phyloP scores from a whole-genome alignment of 2,113 vertebrate genomes.

The Buteo buteo region DNA sequence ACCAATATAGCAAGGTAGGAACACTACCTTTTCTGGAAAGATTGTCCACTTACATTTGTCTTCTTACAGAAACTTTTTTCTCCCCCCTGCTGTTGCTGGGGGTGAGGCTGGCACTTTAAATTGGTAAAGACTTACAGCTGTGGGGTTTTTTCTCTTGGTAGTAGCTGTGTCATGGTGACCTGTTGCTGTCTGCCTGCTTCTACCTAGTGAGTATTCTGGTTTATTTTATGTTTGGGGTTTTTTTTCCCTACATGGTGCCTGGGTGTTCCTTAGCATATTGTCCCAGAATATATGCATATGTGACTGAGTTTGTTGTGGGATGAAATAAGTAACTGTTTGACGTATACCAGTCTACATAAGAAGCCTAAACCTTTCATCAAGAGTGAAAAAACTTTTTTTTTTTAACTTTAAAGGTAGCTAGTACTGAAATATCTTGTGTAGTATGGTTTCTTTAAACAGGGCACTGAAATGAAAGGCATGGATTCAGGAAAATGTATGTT shows the following conservation, averaged over 20 bases:
- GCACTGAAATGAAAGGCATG: background rate
- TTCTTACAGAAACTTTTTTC: background rate
- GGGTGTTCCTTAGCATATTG: background rate
- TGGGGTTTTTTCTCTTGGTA: background rate
- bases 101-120: background rate
- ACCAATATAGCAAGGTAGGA: background rate
- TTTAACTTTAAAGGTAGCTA: background rate
- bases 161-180: background rate
- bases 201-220: background rate
- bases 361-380: background rate
- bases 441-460: background rate
- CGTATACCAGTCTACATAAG: background rate
- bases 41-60: background rate
- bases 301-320: background rate
- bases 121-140: background rate
- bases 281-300: background rate
- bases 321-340: background rate
- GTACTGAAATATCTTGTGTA: background rate
- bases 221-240: background rate
- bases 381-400: background rate
- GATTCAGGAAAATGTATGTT: background rate
- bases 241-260: background rate
- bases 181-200: background rate
- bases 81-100: accelerated
- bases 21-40: background rate